A percentile compares a stretch with the other conserved stretches of the same genome.
phyloP scores from a whole-genome alignment of 2,888 invertebrate genomes.

The Drosophila kanekoi region DNA sequence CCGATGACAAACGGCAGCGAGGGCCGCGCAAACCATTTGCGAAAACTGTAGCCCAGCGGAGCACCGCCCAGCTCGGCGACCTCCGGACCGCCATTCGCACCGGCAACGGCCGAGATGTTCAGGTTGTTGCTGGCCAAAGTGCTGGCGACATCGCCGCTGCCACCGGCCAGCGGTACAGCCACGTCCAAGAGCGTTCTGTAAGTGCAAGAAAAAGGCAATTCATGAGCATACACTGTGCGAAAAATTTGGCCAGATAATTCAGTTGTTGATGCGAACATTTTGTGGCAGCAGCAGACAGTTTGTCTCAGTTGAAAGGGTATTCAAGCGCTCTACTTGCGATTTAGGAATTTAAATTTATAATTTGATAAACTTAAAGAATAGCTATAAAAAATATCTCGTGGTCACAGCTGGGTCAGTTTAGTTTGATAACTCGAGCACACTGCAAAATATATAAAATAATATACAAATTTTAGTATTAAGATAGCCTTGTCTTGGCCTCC shows the following conservation, averaged over 20 bases:
- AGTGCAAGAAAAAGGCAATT: constrained; percentile 4
- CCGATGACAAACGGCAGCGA: constrained; percentile 84
- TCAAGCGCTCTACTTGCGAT: too few relatives aligned
- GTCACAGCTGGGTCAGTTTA: too few relatives aligned
- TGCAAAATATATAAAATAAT: too few relatives aligned
- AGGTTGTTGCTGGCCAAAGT: constrained; percentile 31
- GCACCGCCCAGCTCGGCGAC: constrained; percentile 24
- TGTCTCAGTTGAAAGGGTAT: too few relatives aligned
- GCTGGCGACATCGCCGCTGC: constrained; percentile 37
- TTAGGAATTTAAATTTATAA: too few relatives aligned
- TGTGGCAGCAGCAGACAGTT: too few relatives aligned
- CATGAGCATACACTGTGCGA: constrained; percentile 16
- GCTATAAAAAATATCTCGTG: too few relatives aligned
- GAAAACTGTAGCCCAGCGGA: constrained; percentile 59
- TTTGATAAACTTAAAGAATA: too few relatives aligned
- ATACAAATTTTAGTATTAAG: too few relatives aligned
- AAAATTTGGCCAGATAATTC: not conserved
- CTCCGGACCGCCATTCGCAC: constrained; percentile 16
- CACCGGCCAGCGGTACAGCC: constrained; percentile 58
- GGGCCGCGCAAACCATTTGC: constrained; percentile 83
- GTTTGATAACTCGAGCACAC: too few relatives aligned
- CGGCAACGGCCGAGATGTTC: constrained; percentile 34
- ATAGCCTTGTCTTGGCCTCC: too few relatives aligned
- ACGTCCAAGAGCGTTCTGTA: constrained; percentile 63
- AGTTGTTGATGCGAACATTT: too few relatives aligned